phyloP scores from a whole-genome alignment of 2,113 vertebrate genomes.

The Pachyramphus minor region DNA sequence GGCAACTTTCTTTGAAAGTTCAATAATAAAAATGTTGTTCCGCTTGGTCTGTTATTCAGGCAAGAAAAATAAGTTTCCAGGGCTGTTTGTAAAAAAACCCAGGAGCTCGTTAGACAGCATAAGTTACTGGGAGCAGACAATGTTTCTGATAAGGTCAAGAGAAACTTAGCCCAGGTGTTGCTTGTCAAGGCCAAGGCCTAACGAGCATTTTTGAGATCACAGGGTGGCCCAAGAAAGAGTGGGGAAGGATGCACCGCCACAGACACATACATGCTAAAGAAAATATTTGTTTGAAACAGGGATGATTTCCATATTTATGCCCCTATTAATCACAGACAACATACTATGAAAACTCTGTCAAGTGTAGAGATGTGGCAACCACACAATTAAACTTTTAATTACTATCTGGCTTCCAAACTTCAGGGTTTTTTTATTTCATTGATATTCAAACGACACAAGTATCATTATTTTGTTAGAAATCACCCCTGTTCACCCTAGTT shows the following conservation, averaged over 20 bases:
- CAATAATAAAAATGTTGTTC: neutral
- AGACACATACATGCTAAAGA: neutral
- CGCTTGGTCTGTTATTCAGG: neutral
- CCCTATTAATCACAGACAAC: neutral
- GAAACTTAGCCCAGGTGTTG: neutral
- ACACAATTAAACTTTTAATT: neutral
- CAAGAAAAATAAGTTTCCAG: neutral
- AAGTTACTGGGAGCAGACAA: neutral
- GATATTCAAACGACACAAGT: neutral
- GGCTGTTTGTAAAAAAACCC: neutral
- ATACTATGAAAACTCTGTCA: neutral
- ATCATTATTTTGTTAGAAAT: neutral
- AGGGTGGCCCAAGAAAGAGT: rapidly evolving
- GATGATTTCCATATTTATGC: neutral
- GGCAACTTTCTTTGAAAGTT: neutral
- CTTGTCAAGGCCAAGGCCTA: neutral
- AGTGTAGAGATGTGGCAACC: neutral
- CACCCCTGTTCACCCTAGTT: neutral
- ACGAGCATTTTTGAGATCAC: neutral
- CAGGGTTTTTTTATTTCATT: neutral
- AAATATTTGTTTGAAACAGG: neutral
- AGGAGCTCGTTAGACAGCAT: neutral
- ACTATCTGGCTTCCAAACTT: neutral
- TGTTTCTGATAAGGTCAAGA: neutral
- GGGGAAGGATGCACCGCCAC: too few species aligned